Percentiles rank a stretch among this genome's conserved stretches.
These are phyloP conservation scores for Ailurus styani DNA, from an alignment of 2,113 vertebrate species.

Conservation along the genomic window DNA sequence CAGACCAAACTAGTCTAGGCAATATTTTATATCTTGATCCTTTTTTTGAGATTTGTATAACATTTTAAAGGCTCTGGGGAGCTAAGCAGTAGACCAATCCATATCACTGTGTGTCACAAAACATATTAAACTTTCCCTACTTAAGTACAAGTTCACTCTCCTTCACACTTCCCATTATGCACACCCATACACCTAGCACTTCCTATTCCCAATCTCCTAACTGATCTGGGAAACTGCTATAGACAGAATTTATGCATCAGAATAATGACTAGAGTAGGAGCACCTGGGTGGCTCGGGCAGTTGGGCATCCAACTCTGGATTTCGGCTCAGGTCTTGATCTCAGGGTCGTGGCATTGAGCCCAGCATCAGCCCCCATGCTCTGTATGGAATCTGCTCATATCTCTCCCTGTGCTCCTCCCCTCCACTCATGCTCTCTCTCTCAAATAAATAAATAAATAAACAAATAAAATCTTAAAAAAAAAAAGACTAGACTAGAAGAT, in stretches of 20 bases:
- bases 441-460: not conserved
- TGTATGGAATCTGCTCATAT: not conserved
- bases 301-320: not conserved
- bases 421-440: not conserved
- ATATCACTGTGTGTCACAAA: not conserved
- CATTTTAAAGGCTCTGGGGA: not conserved
- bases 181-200: accelerated
- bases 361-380: not conserved
- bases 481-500: not conserved
- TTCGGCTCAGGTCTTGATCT: not conserved
- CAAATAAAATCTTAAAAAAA: not conserved
- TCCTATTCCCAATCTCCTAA: not conserved
- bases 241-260: not conserved
- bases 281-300: not conserved
- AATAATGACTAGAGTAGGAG: not conserved
- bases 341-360: not conserved
- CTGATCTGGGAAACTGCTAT: not conserved
- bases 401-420: not conserved
- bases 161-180: not conserved
- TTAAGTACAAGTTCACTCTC: not conserved
- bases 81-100: not conserved
- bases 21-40: not conserved
- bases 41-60: not conserved
- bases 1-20: not conserved
- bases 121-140: not conserved